Evolutionary conservation across 1,140 invertebrate species (phyloP), one percentile per base, ranked within the genome.

Genomic region (Melitaea cinxia): DNA sequence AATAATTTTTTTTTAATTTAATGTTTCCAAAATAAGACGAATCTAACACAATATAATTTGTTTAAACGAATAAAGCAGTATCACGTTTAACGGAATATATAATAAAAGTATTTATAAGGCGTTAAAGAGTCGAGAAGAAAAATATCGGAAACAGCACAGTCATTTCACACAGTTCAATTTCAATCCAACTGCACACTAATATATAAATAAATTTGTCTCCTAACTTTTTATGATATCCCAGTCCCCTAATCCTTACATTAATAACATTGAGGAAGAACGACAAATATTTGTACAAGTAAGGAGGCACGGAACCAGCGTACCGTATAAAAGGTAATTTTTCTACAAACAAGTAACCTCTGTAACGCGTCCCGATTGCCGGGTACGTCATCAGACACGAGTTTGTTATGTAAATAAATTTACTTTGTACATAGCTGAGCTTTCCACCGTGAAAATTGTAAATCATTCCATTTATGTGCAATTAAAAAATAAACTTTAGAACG

Each of bases 371-470:
- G 52, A 56, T 39, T 15, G 33, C 35, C 53, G 19, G n/a, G 19
- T 39, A 23, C 42, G 24, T 59, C 56, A 26, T 58, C 39, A 47
- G 28, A 45, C 24, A 33, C 24, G 39, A 35, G 39, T 59, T 59
- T 33, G 15, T 30, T 33, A 59, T 59, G 56, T 59, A 47, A 49
- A 59, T 59, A 49, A 39, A 55, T 55, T 39, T 59, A 49, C 39
- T 47, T 49, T 49, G 26, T 58, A 58, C 56, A 58, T 45, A 58
- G 26, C 56, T 49, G 15, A 33, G 56, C 15, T 59, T 39, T 19
- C 42, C 17, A 30, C 37, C 24, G 49, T 59, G 42, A 49, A 45
- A 49, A 28, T 59, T 49, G 28, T 17, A 59, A 7, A 59, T 10
- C 10, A 47, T 35, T 35, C 50, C 10, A 17, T 5, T 5, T 14